Percentiles rank a stretch among this genome's conserved stretches.
Conservation (phyloP, 2,113 vertebrate genomes). For the Coturnix japonica region DNA sequence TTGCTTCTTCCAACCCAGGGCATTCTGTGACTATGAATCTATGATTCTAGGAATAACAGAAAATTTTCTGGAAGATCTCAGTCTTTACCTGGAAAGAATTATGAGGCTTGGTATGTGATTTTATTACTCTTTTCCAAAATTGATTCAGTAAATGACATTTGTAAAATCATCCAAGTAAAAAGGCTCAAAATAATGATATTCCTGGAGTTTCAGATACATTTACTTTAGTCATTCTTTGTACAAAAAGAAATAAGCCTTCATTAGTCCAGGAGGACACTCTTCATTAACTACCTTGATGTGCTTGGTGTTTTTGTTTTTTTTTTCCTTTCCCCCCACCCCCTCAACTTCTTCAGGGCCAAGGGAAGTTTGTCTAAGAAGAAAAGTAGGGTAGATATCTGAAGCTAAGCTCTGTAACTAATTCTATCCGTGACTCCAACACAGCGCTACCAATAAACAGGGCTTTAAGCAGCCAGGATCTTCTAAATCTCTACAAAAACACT, state of each 20-base stretch:
- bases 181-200: background rate
- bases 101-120: background rate
- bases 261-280: background rate
- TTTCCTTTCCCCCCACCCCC: background rate
- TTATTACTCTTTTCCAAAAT: rapidly evolving
- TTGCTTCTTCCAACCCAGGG: background rate
- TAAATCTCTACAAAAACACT: background rate
- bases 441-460: background rate
- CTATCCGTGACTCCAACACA: background rate
- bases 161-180: background rate
- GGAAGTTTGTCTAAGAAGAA: background rate
- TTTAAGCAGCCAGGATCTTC: background rate
- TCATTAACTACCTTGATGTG: background rate
- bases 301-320: background rate
- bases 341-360: background rate
- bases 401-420: background rate
- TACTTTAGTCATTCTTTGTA: background rate
- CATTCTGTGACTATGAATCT: background rate
- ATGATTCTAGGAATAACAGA: background rate
- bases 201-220: background rate
- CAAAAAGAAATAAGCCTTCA: background rate
- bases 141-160: background rate
- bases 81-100: background rate
- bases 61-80: background rate
- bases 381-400: background rate